Conservation (phyloP, 2,888 invertebrate genomes). For the Trypoxylon attenuatum region DNA sequence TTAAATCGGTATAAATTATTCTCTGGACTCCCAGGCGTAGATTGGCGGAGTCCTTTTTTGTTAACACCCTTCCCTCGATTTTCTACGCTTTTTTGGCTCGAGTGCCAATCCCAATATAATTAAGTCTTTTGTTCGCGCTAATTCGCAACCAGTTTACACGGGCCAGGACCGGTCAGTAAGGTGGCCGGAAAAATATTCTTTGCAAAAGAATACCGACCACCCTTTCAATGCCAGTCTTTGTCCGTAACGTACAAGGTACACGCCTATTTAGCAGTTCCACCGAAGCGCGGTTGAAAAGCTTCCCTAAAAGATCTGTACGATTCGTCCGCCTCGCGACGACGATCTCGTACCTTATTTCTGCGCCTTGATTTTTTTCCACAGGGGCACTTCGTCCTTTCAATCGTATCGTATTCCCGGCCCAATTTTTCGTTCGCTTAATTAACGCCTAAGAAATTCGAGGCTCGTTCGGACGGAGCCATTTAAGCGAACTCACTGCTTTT, state of each 20-base stretch:
- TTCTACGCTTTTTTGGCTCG: constrained; percentile 11
- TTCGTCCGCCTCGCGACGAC: not conserved
- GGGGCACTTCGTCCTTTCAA: not conserved
- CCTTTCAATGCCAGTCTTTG: constrained; percentile 48
- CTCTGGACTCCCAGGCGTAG: constrained; percentile 5
- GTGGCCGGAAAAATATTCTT: constrained; percentile 49
- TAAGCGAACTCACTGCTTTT: not conserved
- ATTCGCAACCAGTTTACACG: constrained; percentile 54
- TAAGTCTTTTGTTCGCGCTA: constrained; percentile 51
- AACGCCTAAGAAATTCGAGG: not conserved
- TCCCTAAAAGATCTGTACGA: constrained; percentile 20
- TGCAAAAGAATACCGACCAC: constrained; percentile 35
- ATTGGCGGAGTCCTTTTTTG: not conserved
- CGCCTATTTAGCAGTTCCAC: constrained; percentile 46
- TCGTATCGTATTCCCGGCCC: constrained; percentile 9
- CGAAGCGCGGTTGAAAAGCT: constrained; percentile 14
- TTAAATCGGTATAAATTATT: constrained; percentile 10
- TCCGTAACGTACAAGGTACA: constrained; percentile 40
- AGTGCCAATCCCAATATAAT: constrained; percentile 42
- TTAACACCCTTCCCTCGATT: not conserved
- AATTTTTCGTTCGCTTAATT: constrained; percentile 5
- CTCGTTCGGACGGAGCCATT: not conserved
- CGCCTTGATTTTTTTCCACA: constrained; percentile 1
- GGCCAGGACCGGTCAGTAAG: constrained; percentile 40
- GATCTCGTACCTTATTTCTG: constrained; percentile 9